Evolutionary conservation across 1,140 invertebrate genomes (phyloP), one percentile per base, ranked within the genome.

Genomic region (Caenorhabditis brenneri): DNA sequence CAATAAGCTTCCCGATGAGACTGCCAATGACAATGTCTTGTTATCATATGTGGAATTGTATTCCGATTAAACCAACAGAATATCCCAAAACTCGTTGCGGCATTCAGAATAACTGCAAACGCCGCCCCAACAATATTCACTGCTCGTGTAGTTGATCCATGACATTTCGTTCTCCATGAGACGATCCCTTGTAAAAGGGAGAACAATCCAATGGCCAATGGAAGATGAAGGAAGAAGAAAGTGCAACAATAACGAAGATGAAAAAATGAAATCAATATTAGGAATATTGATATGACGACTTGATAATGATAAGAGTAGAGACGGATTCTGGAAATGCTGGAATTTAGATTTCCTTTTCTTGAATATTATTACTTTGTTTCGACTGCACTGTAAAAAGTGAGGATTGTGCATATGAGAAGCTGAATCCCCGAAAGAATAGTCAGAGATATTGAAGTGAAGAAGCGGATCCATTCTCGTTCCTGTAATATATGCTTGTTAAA

Each of bases 191-290:
- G 81, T n/a, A 82, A n/a, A 1, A 82, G 12, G 2, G 55, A 51
- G 24, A 48, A 82, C n/a, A 82, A 2, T 15, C 81, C 81, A 7
- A 82, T 55, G 24, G 81, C 81, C 16, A 82, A 36, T 22, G 81
- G 81, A 9, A 82, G 46, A 69, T 60, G 36, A 3, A 60, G 33
- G 19, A 82, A 82, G 24, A 82, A 82, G 42, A 82, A 82, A 2
- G 81, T 82, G 27, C 81, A 82, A 36, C 81, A 82, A 9, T 69
- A 82, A 7, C 81, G 36, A 74, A 82, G 55, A 51, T 82, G 81
- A 33, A 82, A 82, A n/a, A 82, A 65, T 16, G 55, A 58, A 74
- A 60, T 27, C 3, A 82, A 0, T 6, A 46, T 69, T 39, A 82
- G 69, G 0, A 82, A 39, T 3, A 82, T 29, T 69, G 55, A 58